A percentile compares a stretch with the other conserved stretches of the same genome.
Conservation (phyloP, 2,888 invertebrate genomes). For the Aradus depressus region DNA sequence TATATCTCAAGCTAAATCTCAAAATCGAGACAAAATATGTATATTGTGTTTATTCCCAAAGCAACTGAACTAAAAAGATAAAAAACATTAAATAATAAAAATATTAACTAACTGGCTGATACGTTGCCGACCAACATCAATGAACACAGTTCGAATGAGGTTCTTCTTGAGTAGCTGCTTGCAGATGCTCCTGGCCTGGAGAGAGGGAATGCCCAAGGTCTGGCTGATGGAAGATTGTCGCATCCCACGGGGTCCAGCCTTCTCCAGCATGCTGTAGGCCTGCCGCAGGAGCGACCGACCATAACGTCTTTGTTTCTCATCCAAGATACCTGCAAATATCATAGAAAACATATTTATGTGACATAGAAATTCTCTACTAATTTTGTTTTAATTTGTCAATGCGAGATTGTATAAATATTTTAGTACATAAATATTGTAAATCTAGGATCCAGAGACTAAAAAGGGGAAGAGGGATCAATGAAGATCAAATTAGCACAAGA, state of each 20-base stretch:
- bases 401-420: too few relatives aligned
- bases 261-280: conserved; percentile 41
- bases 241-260: conserved; percentile 43
- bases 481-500: too few relatives aligned
- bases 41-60: too few relatives aligned
- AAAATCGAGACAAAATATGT: neutral
- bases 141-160: conserved; percentile 42
- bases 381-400: conserved; percentile 1
- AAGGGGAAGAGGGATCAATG: too few relatives aligned
- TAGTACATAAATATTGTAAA: too few relatives aligned
- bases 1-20: neutral
- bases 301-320: conserved; percentile 29
- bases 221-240: conserved; percentile 39
- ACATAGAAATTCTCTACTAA: too few relatives aligned
- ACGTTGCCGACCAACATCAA: conserved; percentile 46
- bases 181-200: conserved; percentile 40
- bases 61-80: neutral
- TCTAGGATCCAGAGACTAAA: too few relatives aligned
- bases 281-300: conserved; percentile 40
- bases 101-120: conserved; percentile 38
- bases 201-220: conserved; percentile 38
- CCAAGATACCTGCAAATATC: conserved; percentile 27
- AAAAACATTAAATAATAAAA: neutral
- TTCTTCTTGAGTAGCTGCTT: conserved; percentile 39
- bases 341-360: too few relatives aligned